Evolutionary conservation across 2,888 invertebrate species (phyloP).

Genomic region (Drosophila falleni): DNA sequence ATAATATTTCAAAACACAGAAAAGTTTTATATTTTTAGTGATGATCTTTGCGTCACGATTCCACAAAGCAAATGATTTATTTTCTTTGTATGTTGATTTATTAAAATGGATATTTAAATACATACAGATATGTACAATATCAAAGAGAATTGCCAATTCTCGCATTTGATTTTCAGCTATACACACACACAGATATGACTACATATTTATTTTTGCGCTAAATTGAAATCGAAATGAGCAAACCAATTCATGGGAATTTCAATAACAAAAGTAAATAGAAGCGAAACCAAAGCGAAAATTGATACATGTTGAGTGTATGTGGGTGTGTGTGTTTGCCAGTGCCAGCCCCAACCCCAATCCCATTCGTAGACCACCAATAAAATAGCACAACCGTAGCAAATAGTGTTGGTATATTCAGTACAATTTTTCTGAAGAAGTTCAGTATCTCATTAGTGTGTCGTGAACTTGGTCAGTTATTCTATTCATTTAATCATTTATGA

Average conservation of each 20-base stretch:
- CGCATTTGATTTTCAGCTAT: conserved; percentile 14
- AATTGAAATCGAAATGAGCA: conserved; percentile 53
- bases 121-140: conserved; percentile 2
- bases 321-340: conserved; percentile 10
- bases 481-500: background rate
- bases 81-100: conserved; percentile 31
- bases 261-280: conserved; percentile 60
- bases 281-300: conserved; percentile 56
- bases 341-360: conserved; percentile 6
- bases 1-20: background rate
- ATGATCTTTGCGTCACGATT: conserved; percentile 30
- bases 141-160: conserved; percentile 28
- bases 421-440: too few species aligned
- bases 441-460: background rate
- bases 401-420: background rate
- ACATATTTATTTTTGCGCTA: conserved; percentile 30
- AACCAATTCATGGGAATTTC: conserved; percentile 52
- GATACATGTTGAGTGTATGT: conserved; percentile 42
- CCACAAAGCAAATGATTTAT: conserved; percentile 33
- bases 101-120: conserved; percentile 32
- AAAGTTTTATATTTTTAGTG: background rate
- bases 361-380: conserved; percentile 29
- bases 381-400: conserved; percentile 15
- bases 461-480: background rate
- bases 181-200: background rate